phyloP scores from a whole-genome alignment of 2,113 vertebrate genomes.

The Sylvicapra grimmia region DNA sequence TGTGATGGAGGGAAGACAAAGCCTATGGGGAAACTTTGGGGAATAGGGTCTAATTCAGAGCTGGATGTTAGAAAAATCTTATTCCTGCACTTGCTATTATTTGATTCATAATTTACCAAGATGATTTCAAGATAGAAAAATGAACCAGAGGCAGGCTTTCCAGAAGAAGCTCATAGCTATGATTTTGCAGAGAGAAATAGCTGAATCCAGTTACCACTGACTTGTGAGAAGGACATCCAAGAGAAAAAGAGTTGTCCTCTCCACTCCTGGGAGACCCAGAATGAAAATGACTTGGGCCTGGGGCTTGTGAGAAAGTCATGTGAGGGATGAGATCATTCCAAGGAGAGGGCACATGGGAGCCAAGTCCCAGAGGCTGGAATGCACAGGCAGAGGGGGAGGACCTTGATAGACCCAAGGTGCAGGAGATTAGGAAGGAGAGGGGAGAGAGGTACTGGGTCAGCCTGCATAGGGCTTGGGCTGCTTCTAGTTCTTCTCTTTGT shows the following conservation, averaged over 20 bases:
- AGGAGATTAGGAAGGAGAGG: background rate
- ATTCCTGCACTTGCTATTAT: background rate
- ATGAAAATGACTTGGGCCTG: no score
- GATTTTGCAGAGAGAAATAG: background rate
- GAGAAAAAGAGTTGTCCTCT: background rate
- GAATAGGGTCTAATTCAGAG: background rate
- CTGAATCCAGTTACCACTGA: background rate
- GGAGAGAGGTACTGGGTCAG: slow-evolving; percentile 71
- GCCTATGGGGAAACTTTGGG: background rate
- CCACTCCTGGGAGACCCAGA: background rate
- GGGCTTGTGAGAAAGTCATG: background rate
- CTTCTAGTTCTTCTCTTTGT: background rate
- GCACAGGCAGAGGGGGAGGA: background rate
- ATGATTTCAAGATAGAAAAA: background rate
- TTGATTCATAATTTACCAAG: background rate
- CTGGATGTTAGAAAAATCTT: background rate
- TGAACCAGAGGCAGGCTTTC: background rate
- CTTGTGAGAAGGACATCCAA: background rate
- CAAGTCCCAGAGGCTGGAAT: background rate
- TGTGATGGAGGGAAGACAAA: background rate
- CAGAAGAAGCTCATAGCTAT: background rate
- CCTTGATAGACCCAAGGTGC: background rate
- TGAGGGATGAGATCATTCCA: background rate
- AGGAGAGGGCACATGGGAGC: background rate
- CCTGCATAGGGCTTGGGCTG: background rate